phyloP scores from a whole-genome alignment of 2,797 vertebrate genomes.

The Sebastes nivosus region DNA sequence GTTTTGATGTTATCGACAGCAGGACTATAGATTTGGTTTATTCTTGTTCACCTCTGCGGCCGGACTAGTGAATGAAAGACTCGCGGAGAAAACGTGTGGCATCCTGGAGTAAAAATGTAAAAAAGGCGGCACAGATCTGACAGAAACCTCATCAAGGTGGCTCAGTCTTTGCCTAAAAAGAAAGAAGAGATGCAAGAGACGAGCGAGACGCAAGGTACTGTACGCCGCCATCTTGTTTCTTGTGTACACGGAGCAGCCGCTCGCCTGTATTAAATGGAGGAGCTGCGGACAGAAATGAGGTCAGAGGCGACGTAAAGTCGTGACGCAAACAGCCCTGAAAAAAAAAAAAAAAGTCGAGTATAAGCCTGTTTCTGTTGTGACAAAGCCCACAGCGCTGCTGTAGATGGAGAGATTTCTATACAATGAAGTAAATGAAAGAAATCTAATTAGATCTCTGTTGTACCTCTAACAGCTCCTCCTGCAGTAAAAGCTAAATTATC shows the following conservation, averaged over 20 bases:
- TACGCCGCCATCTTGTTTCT: slow-evolving; percentile 77
- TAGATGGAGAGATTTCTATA: slow-evolving; percentile 8
- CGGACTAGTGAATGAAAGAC: neutral
- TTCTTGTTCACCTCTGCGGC: neutral
- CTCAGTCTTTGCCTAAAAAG: slow-evolving; percentile 20
- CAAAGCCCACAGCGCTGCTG: neutral
- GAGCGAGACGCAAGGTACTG: slow-evolving; percentile 64
- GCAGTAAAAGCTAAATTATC: neutral
- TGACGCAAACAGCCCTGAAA: slow-evolving; percentile 47
- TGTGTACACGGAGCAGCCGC: slow-evolving; percentile 22
- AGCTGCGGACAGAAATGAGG: slow-evolving; percentile 58
- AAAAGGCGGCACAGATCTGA: neutral
- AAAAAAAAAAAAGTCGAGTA: neutral
- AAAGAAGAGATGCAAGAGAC: slow-evolving; percentile 19
- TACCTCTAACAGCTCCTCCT: neutral
- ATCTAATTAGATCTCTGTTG: slow-evolving; percentile 1
- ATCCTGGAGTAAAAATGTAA: slow-evolving; percentile 9
- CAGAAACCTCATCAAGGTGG: neutral
- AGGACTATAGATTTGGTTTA: neutral
- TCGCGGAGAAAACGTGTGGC: neutral
- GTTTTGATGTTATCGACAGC: neutral
- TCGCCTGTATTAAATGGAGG: slow-evolving; percentile 55
- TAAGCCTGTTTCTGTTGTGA: neutral
- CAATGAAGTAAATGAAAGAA: slow-evolving; percentile 7
- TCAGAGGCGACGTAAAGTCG: slow-evolving; percentile 55